These are phyloP conservation scores for Aurelia aurita DNA, from an alignment of 30 jellyfish, hydroid and myxozoan species.

Conservation along the genomic window DNA sequence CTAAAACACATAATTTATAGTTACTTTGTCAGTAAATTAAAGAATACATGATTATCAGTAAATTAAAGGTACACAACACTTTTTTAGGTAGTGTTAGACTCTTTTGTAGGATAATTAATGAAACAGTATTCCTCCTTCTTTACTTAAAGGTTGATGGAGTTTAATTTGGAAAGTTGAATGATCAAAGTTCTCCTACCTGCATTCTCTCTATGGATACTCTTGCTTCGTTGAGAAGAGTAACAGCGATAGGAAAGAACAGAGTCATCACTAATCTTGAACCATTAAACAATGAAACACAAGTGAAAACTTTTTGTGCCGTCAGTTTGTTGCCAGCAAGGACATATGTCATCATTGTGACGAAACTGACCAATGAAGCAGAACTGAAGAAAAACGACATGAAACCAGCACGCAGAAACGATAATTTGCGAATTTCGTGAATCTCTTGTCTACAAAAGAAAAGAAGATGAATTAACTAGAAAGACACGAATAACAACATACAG, in stretches of 20 bases:
- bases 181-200: too few relatives aligned
- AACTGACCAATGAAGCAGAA: conserved; percentile 77
- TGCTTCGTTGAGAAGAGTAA: conserved; percentile 79
- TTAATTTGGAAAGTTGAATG: too few relatives aligned
- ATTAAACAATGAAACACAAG: conserved; percentile 74
- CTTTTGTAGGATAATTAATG: too few relatives aligned
- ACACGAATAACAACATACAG: too few relatives aligned
- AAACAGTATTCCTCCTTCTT: too few relatives aligned
- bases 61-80: too few relatives aligned
- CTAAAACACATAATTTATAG: too few relatives aligned
- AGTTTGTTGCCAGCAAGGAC: conserved; percentile 74
- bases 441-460: conserved; percentile 65
- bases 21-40: too few relatives aligned
- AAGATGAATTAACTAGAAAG: neutral
- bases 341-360: conserved; percentile 83
- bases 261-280: conserved; percentile 74
- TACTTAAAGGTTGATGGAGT: too few relatives aligned
- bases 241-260: conserved; percentile 80
- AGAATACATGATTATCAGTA: too few relatives aligned
- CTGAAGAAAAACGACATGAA: conserved; percentile 94
- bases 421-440: conserved; percentile 58
- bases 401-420: conserved; percentile 76
- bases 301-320: conserved; percentile 83
- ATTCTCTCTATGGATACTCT: conserved; percentile 78
- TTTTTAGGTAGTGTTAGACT: too few relatives aligned